Evolutionary conservation across 1,140 invertebrate genomes (phyloP).

Genomic region (Macrocentrus cingulum): DNA sequence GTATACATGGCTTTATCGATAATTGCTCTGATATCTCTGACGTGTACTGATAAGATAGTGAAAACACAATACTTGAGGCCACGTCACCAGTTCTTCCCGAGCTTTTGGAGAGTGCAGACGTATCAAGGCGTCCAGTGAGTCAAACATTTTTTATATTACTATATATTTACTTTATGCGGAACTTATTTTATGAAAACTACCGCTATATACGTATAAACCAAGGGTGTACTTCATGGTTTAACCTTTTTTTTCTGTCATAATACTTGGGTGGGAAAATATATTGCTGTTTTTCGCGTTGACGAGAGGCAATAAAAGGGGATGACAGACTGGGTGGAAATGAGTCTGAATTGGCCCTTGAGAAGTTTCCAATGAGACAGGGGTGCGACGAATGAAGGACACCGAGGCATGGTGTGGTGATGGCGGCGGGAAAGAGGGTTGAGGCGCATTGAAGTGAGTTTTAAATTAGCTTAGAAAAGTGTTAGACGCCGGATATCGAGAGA

Average conservation of each 20-base stretch:
- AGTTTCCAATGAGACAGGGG: constrained; percentile 4
- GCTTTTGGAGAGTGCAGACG: too few relatives aligned
- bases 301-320: constrained; percentile 8
- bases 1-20: too few relatives aligned
- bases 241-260: background rate
- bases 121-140: too few relatives aligned
- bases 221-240: too few relatives aligned
- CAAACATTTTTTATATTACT: too few relatives aligned
- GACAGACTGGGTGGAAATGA: constrained; percentile 14
- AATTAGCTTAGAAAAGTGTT: constrained; percentile 26
- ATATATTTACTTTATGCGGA: too few relatives aligned
- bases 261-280: background rate
- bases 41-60: too few relatives aligned
- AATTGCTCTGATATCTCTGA: too few relatives aligned
- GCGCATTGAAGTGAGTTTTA: constrained; percentile 4
- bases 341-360: constrained; percentile 16
- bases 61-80: too few relatives aligned
- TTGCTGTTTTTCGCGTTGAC: background rate
- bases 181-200: too few relatives aligned
- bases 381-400: constrained; percentile 1
- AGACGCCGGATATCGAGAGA: constrained; percentile 21
- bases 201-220: too few relatives aligned
- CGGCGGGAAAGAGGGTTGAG: background rate
- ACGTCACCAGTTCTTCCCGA: too few relatives aligned
- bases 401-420: background rate